A percentile compares a stretch with the other conserved stretches of the same genome.
These are phyloP conservation scores for Heliconius himera DNA, from an alignment of 1,140 invertebrate species.

Conservation along the genomic window DNA sequence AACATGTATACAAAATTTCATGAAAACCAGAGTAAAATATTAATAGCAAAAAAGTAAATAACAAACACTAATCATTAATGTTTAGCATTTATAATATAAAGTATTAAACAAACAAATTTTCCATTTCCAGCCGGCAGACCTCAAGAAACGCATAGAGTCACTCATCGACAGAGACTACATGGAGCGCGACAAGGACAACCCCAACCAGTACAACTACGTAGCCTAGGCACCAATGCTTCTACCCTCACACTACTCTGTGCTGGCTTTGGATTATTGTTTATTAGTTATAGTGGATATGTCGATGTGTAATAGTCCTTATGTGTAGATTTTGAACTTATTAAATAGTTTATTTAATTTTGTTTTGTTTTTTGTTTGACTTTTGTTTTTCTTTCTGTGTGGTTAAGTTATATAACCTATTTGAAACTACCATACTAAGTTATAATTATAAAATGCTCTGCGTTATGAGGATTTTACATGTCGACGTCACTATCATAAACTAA, in stretches of 20 bases:
- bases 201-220: conserved; percentile 99
- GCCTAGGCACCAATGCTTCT: conserved; percentile 85
- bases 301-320: background rate
- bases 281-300: background rate
- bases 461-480: conserved; percentile 1
- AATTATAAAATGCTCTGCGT: background rate
- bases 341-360: background rate
- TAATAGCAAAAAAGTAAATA: no score
- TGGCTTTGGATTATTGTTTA: background rate
- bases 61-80: no score
- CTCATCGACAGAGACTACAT: conserved; percentile 99
- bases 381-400: no score
- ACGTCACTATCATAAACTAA: background rate
- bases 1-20: no score
- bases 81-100: background rate
- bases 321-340: background rate
- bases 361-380: no score
- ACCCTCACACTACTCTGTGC: background rate
- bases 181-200: conserved; percentile 98
- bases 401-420: no score
- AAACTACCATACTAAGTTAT: background rate
- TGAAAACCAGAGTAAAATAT: no score
- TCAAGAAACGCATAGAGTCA: conserved; percentile 99
- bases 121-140: conserved; percentile 90
- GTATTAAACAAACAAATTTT: background rate